Conservation (phyloP, 2,113 vertebrate genomes). For the Scomber japonicus region DNA sequence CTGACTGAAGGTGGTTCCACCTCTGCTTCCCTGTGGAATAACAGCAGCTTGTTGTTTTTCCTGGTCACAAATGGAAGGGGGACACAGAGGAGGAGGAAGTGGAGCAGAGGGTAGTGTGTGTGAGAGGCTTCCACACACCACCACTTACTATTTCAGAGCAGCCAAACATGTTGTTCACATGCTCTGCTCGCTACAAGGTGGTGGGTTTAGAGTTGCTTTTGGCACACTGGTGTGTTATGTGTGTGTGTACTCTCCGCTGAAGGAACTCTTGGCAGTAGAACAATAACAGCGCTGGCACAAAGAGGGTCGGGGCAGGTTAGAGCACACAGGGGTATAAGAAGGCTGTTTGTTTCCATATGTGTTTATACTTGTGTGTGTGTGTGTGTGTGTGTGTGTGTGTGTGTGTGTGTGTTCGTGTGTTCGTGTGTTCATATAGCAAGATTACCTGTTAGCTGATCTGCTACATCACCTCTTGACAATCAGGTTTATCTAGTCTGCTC, state of each 20-base stretch:
- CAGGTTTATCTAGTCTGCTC: not conserved
- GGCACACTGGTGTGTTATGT: slow-evolving; percentile 10
- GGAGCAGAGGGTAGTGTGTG: not conserved
- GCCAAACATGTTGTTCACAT: slow-evolving; percentile 56
- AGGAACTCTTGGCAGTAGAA: slow-evolving; percentile 51
- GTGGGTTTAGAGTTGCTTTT: slow-evolving; percentile 46
- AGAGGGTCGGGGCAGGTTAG: slow-evolving; percentile 38
- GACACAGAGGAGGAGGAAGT: slow-evolving; percentile 53
- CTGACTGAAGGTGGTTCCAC: slow-evolving; percentile 32
- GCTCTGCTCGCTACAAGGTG: slow-evolving; percentile 9
- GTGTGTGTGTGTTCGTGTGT: no score
- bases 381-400: not conserved
- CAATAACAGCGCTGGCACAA: slow-evolving; percentile 50
- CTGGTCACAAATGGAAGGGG: slow-evolving; percentile 28
- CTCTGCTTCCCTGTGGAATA: slow-evolving; percentile 45
- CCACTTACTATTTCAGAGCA: slow-evolving; percentile 34
- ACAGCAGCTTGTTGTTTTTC: slow-evolving; percentile 69
- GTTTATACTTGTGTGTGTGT: not conserved
- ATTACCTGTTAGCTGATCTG: not conserved
- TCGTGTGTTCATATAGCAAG: not conserved
- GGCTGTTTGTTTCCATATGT: not conserved
- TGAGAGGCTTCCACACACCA: not conserved
- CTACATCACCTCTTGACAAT: no score
- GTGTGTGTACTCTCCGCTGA: slow-evolving; percentile 7
- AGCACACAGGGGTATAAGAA: slow-evolving; percentile 18